Base-by-base conservation (phyloP, 2,113 vertebrate genomes). In the Electrona antarctica region DNA sequence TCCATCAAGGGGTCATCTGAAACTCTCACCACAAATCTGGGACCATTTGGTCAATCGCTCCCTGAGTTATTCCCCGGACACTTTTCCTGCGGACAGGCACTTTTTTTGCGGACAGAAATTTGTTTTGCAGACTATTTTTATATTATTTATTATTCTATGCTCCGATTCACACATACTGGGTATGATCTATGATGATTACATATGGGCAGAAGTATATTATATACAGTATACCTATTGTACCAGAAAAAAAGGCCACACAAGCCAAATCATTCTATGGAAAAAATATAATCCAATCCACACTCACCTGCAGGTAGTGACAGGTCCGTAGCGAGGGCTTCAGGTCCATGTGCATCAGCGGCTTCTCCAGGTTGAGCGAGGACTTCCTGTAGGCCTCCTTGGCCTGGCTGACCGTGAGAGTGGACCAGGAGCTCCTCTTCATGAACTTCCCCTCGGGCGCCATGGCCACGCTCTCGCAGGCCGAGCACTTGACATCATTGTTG, bases 361-460 rank as follows among this genome's bases (percentile, higher is more conserved):
- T 97, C 85, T 98, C 97, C 85, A 99, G 88, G 91, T 98, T 96
- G 74, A 99, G 94, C 1, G 96, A 98, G 88, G 97, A 98, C 91
- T 99, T 98, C 88, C 97, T 94, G 74, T 97, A 99, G 54, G 97
- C 97, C 92, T 99, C 98, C 92, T 98, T 98, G 73, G 98, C 98
- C 92, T 99, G 97, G 92, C 98, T 99, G 87, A 99, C 98, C 7
- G 98, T 99, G 46, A 99, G 94, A 0, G 98, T 99, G 51, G 97
- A 98, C 98, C 98, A 99, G 84, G 98, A 99, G 89, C 98, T 98
- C 83, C 98, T 94, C 92, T 98, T 98, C 95, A 97, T 95, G 59
- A 96, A 97, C 91, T 96, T 97, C 67, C 96, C 85, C 47, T 99
- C 97, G 0, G 97, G 97, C 3, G 96, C 94, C 93, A 95, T 92